These are phyloP conservation scores for Monochamus alternatus DNA, from an alignment of 2,888 invertebrate genomes.

Conservation along the genomic window DNA sequence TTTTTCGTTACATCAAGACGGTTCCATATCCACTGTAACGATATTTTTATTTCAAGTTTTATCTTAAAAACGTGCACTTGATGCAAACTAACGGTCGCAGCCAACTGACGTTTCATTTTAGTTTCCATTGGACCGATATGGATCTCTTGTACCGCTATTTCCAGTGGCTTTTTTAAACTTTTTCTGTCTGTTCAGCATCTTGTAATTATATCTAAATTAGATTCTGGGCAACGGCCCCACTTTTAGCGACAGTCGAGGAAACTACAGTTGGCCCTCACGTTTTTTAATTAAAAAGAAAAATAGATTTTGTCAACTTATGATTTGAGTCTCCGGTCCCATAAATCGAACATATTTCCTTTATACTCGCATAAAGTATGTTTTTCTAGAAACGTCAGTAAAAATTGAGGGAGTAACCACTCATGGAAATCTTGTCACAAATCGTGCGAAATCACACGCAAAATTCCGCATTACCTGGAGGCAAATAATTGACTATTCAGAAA, in stretches of 20 bases:
- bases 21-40: neutral
- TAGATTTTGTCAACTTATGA: neutral
- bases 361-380: too few relatives aligned
- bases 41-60: slow-evolving; percentile 2
- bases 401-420: too few relatives aligned
- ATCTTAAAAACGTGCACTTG: slow-evolving; percentile 5
- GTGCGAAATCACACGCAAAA: too few relatives aligned
- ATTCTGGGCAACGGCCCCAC: slow-evolving; percentile 17
- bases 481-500: too few relatives aligned
- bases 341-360: too few relatives aligned
- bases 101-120: slow-evolving; percentile 18
- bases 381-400: too few relatives aligned
- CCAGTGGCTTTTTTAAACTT: slow-evolving; percentile 9
- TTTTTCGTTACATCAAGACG: neutral
- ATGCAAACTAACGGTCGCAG: slow-evolving; percentile 5
- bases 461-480: too few relatives aligned
- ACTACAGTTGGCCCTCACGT: neutral
- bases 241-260: slow-evolving; percentile 17
- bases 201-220: slow-evolving; percentile 31
- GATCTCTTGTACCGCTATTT: slow-evolving; percentile 24
- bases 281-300: slow-evolving; percentile 40
- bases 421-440: too few relatives aligned
- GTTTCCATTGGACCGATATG: neutral
- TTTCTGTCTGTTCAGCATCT: slow-evolving; percentile 14
- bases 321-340: too few relatives aligned